Percentiles rank a stretch among this genome's conserved stretches.
phyloP scores from a whole-genome alignment of 2,797 vertebrate species.

The Aselliscus stoliczkanus region DNA sequence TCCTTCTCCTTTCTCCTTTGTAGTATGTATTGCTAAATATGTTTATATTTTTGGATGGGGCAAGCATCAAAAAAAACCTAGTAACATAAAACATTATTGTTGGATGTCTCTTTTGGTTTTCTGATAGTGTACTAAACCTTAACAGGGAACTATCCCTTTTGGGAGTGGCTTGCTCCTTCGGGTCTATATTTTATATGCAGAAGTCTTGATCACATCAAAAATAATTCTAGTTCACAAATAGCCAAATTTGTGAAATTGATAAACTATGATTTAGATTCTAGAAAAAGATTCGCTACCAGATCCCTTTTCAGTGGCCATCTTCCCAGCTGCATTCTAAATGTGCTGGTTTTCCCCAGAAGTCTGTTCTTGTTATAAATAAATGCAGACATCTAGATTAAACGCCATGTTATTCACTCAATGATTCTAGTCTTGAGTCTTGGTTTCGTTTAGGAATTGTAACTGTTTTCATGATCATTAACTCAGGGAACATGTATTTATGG shows the following conservation, averaged over 20 bases:
- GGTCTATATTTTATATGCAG: background rate
- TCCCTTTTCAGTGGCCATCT: background rate
- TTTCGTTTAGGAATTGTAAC: background rate
- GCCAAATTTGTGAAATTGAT: background rate
- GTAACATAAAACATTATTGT: background rate
- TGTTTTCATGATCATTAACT: background rate
- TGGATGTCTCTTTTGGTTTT: background rate
- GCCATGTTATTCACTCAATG: background rate
- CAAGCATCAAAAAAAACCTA: background rate
- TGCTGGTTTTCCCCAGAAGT: background rate
- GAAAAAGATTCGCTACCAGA: background rate
- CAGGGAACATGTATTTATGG: background rate
- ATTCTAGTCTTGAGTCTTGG: background rate
- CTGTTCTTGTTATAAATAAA: background rate
- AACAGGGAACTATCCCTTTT: background rate
- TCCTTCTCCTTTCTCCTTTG: background rate
- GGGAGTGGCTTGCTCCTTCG: background rate
- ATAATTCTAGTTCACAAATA: background rate
- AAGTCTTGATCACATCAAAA: background rate
- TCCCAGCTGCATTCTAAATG: background rate
- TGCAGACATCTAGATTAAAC: background rate
- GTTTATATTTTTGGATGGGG: background rate
- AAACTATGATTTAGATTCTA: background rate
- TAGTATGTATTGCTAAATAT: background rate
- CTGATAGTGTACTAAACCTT: background rate